Evolutionary conservation across 92 coral and sea anemone genomes (phyloP).

Genomic region (Micromussa lordhowensis): DNA sequence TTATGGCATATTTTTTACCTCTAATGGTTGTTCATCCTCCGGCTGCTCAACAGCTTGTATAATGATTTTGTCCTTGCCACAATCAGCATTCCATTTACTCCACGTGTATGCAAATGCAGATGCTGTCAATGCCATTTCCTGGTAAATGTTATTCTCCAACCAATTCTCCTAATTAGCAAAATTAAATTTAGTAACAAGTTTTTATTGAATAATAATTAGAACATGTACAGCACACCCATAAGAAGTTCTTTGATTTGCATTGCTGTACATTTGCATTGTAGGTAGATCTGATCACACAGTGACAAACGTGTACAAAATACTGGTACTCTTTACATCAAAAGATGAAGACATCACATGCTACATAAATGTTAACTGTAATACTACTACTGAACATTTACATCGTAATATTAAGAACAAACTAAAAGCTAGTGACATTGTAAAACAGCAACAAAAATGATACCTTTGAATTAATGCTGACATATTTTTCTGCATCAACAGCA

Average conservation of each 20-base stretch:
- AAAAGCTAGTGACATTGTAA: no score
- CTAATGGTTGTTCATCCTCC: conserved; percentile 86
- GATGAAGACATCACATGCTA: neutral
- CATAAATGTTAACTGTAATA: no score
- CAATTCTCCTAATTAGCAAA: conserved; percentile 69
- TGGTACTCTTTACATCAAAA: neutral
- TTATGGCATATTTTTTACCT: conserved; percentile 58
- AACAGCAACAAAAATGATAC: conserved; percentile 47
- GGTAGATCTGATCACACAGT: no score
- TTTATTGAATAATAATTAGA: no score
- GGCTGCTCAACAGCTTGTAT: conserved; percentile 90
- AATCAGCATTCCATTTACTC: conserved; percentile 99
- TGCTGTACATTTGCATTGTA: no score
- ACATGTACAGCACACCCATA: no score
- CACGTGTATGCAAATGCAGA: conserved; percentile 94
- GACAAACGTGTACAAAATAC: no score
- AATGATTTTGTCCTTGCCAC: conserved; percentile 88
- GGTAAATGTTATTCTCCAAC: conserved; percentile 84
- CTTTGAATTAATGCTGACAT: conserved; percentile 95
- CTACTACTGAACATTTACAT: no score
- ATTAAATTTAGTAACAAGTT: no score
- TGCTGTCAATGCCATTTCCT: conserved; percentile 87
- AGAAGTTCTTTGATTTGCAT: no score
- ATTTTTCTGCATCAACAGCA: conserved; percentile 92
- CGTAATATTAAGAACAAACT: neutral